These are phyloP conservation scores for Blastobasis lacticolella DNA, from an alignment of 2,888 invertebrate genomes.

Conservation along the genomic window DNA sequence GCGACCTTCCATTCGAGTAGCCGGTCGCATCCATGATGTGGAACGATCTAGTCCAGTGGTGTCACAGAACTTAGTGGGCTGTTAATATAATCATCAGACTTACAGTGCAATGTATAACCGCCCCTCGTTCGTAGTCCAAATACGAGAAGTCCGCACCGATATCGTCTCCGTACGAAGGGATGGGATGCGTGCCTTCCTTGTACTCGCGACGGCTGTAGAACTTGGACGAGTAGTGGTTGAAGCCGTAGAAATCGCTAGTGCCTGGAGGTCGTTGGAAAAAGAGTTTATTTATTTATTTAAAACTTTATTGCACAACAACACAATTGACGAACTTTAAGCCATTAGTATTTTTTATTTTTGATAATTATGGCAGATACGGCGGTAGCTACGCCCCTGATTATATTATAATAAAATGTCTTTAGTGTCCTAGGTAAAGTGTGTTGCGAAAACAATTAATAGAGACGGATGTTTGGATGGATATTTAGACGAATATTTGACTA, in stretches of 20 bases:
- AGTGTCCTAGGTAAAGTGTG: too few species aligned
- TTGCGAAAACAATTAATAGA: too few species aligned
- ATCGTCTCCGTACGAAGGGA: conserved; percentile 48
- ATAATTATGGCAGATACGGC: too few species aligned
- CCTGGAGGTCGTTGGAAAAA: conserved; percentile 22
- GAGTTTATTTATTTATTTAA: neutral
- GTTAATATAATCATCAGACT: neutral
- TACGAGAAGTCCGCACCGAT: conserved; percentile 32
- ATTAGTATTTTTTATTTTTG: too few species aligned
- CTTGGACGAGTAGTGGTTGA: conserved; percentile 47
- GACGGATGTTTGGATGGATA: too few species aligned
- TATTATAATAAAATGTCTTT: too few species aligned
- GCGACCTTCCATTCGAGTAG: too few species aligned
- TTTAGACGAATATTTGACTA: too few species aligned
- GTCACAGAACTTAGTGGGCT: too few species aligned
- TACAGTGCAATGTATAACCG: conserved; percentile 34
- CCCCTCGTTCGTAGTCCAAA: conserved; percentile 32
- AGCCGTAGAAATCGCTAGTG: conserved; percentile 52
- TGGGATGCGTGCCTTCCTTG: conserved; percentile 23
- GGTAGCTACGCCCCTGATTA: too few species aligned
- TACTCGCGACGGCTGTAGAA: conserved; percentile 32
- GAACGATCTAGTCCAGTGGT: too few species aligned
- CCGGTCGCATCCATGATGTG: too few species aligned
- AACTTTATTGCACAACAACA: neutral
- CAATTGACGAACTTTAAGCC: conserved; percentile 58